Base-by-base conservation (phyloP, 2,888 invertebrate species). In the Chymomyza amoena region DNA sequence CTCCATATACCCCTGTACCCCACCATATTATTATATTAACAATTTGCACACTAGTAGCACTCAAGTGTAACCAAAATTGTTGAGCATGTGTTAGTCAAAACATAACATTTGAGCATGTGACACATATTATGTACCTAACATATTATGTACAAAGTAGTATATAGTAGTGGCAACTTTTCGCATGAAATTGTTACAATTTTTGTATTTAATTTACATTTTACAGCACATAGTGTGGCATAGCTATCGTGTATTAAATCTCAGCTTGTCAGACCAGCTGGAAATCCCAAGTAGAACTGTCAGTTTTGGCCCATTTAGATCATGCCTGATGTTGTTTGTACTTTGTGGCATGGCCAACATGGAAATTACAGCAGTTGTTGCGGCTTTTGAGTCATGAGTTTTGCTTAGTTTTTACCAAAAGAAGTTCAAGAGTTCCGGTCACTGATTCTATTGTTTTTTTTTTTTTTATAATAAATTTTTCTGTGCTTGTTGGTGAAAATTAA, bases 401-500 rank as follows among this genome's bases (percentile, higher is more conserved):
- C 39, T 45, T 45, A 45, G 39, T 45, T 45, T 45, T 45, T 45
- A 45, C 57, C 66, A 61, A 59, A 45, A 62, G 63, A 67, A 80
- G 68, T 70, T 72, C 63, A 70, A 68, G 16, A 77, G 79, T 83
- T 83, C 83, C 83, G 83, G 83, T 83, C 78, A 75, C 66, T 80
- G 83, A 72, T 85, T 83, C 80, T 80, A 72, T 78, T 82, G 78
- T 64, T 52, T 45, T 61, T 65, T 60, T 64, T 16, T 61, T 56
- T 6, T 28, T 51, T 51, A 51, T 3, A 32, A 7, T 32, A 7
- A 3, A 6, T 4, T n/a, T 54, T 54, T 51, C 54, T 63, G 64
- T 68, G 66, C 65, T 59, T 75, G 72, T 78, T 71, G 77, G 83
- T 87, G 85, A 87, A 85, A 87, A 83, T 82, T 75, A 78, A 75